A percentile compares a stretch with the other conserved stretches of the same genome.
Evolutionary conservation across 1,140 invertebrate genomes (phyloP).

Genomic region (Drosophila setifemur): DNA sequence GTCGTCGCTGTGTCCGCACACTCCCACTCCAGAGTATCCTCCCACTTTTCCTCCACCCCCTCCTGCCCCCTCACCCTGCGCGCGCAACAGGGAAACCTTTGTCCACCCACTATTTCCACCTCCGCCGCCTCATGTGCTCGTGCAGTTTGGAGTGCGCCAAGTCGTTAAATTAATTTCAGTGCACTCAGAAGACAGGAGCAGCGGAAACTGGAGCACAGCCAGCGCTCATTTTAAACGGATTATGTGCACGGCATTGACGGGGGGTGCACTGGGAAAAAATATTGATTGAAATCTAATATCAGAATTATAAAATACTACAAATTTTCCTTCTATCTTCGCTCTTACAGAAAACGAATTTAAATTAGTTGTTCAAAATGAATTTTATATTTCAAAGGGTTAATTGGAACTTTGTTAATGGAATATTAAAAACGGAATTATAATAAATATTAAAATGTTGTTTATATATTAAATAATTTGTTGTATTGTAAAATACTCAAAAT

Average conservation of each 20-base stretch:
- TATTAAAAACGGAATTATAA: too few relatives aligned
- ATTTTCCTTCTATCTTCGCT: too few relatives aligned
- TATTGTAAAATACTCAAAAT: too few relatives aligned
- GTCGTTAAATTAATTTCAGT: slow-evolving; percentile 80
- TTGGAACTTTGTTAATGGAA: too few relatives aligned
- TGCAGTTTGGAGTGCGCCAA: slow-evolving; percentile 70
- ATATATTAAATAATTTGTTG: too few relatives aligned
- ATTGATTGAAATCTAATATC: too few relatives aligned
- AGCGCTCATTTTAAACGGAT: slow-evolving; percentile 65
- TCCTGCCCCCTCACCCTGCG: not conserved
- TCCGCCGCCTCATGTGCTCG: slow-evolving; percentile 18
- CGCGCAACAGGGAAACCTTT: slow-evolving; percentile 51
- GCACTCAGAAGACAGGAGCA: slow-evolving; percentile 62
- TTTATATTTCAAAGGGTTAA: too few relatives aligned
- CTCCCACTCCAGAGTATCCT: not conserved
- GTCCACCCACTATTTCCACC: not conserved
- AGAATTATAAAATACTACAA: too few relatives aligned
- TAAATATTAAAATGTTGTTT: too few relatives aligned
- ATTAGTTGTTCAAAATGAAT: too few relatives aligned
- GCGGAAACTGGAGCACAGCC: slow-evolving; percentile 67
- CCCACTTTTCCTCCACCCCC: not conserved
- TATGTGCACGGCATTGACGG: slow-evolving; percentile 62
- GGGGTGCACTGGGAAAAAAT: not conserved
- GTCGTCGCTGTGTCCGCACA: slow-evolving; percentile 12
- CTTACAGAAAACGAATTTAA: too few relatives aligned